Evolutionary conservation across 2,888 invertebrate species (phyloP).

Genomic region (Ellobium chinense): DNA sequence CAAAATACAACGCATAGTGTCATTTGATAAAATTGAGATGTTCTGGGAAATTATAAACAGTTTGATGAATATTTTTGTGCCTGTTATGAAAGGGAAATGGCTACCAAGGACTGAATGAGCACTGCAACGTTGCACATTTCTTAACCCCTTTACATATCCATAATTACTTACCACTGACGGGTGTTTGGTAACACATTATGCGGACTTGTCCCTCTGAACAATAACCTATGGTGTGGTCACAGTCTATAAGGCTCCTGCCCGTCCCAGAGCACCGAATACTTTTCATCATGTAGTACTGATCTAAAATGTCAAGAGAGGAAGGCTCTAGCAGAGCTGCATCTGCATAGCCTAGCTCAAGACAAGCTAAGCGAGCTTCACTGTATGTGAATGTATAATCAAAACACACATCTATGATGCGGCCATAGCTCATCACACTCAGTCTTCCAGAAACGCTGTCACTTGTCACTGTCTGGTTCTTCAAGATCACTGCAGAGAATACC

Average conservation of each 20-base stretch:
- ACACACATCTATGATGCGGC: conserved; percentile 83
- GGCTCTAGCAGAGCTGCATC: conserved; percentile 31
- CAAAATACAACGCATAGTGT: too few relatives aligned
- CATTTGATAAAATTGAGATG: too few relatives aligned
- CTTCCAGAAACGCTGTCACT: conserved; percentile 40
- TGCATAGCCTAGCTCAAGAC: conserved; percentile 84
- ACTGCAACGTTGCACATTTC: too few relatives aligned
- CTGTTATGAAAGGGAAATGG: too few relatives aligned
- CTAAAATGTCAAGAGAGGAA: background rate
- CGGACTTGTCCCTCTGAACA: conserved; percentile 58
- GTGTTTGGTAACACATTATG: conserved; percentile 56
- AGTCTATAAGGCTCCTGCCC: conserved; percentile 49
- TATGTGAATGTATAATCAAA: conserved; percentile 87
- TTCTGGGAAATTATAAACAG: too few relatives aligned
- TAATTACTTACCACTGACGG: conserved; percentile 25
- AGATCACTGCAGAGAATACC: conserved; percentile 50
- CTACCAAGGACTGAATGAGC: too few relatives aligned
- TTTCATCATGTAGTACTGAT: conserved; percentile 44
- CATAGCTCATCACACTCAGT: conserved; percentile 29
- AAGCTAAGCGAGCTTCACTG: conserved; percentile 84
- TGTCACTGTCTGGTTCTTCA: conserved; percentile 51
- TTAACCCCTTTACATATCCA: too few relatives aligned
- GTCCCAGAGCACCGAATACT: conserved; percentile 55
- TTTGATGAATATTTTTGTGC: too few relatives aligned
- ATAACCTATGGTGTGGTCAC: conserved; percentile 52